Evolutionary conservation across 2,888 invertebrate genomes (phyloP).

Genomic region (Lamellibrachia satsuma): DNA sequence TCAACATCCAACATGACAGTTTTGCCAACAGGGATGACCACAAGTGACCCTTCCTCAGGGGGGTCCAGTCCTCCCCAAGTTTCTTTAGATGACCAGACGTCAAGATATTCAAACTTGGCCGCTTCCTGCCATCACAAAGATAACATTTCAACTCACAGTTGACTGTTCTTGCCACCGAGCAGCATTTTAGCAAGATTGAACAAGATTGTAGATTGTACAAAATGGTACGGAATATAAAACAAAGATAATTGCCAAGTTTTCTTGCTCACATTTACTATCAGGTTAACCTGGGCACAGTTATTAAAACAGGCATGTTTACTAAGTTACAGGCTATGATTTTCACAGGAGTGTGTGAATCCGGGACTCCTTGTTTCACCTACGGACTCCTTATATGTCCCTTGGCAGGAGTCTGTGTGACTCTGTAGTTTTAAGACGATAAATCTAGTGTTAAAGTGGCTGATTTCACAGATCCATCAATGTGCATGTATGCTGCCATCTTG

Average conservation of each 20-base stretch:
- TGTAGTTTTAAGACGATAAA: not conserved
- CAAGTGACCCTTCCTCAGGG: slow-evolving; percentile 57
- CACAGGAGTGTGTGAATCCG: not conserved
- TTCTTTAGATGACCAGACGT: slow-evolving; percentile 57
- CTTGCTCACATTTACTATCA: not conserved
- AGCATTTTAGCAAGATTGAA: not conserved
- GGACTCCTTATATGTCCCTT: no score
- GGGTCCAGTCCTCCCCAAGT: slow-evolving; percentile 53
- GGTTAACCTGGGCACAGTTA: not conserved
- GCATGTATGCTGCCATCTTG: not conserved
- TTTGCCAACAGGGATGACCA: slow-evolving; percentile 55
- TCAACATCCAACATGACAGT: slow-evolving; percentile 52
- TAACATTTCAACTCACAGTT: not conserved
- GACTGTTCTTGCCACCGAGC: not conserved
- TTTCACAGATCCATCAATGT: not conserved
- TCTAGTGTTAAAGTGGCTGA: not conserved
- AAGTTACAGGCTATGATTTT: not conserved
- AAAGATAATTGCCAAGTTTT: not conserved
- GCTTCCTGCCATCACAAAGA: slow-evolving; percentile 17
- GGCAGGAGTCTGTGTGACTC: not conserved
- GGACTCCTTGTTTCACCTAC: not conserved
- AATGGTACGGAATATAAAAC: not conserved
- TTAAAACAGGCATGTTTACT: not conserved
- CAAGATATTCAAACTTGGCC: slow-evolving; percentile 54
- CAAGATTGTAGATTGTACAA: no score